Evolutionary conservation across 2,888 invertebrate genomes (phyloP).

Genomic region (Drosophila anomalata): DNA sequence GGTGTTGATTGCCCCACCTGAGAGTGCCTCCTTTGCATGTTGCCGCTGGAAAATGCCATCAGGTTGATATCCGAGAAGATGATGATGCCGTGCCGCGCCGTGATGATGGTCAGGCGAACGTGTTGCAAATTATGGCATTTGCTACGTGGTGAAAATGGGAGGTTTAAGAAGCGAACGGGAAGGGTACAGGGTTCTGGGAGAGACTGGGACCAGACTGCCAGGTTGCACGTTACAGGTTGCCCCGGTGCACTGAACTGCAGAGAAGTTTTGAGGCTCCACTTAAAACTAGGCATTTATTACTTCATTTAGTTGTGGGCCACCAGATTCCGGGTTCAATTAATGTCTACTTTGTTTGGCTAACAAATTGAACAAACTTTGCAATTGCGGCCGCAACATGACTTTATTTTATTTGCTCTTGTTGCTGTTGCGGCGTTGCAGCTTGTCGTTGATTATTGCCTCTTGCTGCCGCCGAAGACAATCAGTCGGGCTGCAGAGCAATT

Average conservation of each 20-base stretch:
- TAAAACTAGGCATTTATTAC: slow-evolving; percentile 22
- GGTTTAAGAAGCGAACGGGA: neutral
- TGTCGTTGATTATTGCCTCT: slow-evolving; percentile 42
- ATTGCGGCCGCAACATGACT: slow-evolving; percentile 74
- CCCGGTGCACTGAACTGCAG: slow-evolving; percentile 14
- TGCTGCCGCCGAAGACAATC: slow-evolving; percentile 66
- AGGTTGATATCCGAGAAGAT: slow-evolving; percentile 34
- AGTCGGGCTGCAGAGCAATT: slow-evolving; percentile 68
- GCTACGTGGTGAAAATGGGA: slow-evolving; percentile 77
- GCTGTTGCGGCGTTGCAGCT: slow-evolving; percentile 27
- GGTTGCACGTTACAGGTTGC: slow-evolving; percentile 5
- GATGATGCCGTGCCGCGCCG: slow-evolving; percentile 26
- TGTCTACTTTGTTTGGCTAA: slow-evolving; percentile 70
- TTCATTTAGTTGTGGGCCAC: slow-evolving; percentile 48
- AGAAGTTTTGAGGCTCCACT: neutral
- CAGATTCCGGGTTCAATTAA: slow-evolving; percentile 70
- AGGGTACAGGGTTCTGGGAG: neutral
- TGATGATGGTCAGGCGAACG: slow-evolving; percentile 70
- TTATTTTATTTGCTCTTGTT: slow-evolving; percentile 52
- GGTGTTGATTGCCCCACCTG: slow-evolving; percentile 80
- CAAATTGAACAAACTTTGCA: slow-evolving; percentile 70
- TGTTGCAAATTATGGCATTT: slow-evolving; percentile 82
- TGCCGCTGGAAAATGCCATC: slow-evolving; percentile 35
- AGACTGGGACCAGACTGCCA: slow-evolving; percentile 1
- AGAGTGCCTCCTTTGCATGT: slow-evolving; percentile 34